Evolutionary conservation across 2,888 invertebrate species (phyloP), one percentile per base, ranked within the genome.

Genomic region (Onthophagus sagittarius): DNA sequence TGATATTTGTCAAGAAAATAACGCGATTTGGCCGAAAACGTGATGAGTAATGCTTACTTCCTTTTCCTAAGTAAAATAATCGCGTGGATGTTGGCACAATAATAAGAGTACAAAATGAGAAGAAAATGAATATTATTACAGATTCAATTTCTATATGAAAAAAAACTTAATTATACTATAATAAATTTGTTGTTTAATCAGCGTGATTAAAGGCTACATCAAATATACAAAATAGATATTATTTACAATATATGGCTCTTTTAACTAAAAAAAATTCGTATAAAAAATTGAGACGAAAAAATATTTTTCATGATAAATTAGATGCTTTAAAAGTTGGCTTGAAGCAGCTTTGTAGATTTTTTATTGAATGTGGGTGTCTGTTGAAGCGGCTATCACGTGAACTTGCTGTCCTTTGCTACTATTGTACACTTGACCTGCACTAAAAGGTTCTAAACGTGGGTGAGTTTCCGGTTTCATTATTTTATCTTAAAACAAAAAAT

Each of bases 371-470:
- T 75, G 73, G 32, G 63, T 65, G 69, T 75, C 75, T 33, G 71
- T 75, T 15, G 69, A 63, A 63, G 82, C 82, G 9, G 91, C 88
- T 72, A 96, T 88, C 23, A 98, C 96, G 82, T 97, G 96, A 33
- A 97, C 93, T 85, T 97, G 97, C 83, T 92, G 92, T 73, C 95
- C 95, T 86, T 96, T 95, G 78, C 95, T 95, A 77, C 92, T 92
- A 85, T 97, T 97, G 86, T 96, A 98, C 15, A 98, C 94, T 85
- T 98, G 97, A 0, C 97, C 96, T 0, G 94, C 90, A 82, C 93
- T 92, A 86, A 97, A 97, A 0, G 96, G 95, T 82, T 96, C 94
- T 72, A 96, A 86, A 75, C 94, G 90, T 0, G 95, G 95, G 81
- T 93, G 94, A 0, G 88, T 87, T 63, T 88, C 88, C 63, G 82